phyloP scores from a whole-genome alignment of 2,888 invertebrate species.

The Esperia sulphurella region DNA sequence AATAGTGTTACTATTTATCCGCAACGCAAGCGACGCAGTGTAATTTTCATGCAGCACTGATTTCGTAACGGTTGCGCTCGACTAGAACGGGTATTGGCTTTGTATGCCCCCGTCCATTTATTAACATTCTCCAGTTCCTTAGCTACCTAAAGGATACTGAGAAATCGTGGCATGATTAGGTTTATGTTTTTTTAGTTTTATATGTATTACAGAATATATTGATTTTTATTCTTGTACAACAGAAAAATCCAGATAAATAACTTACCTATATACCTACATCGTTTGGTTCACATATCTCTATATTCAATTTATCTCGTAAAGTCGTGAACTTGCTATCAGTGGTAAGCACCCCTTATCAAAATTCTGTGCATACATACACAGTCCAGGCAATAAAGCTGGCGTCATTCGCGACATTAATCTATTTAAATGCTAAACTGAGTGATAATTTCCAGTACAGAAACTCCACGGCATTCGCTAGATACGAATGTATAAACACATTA shows the following conservation, averaged over 20 bases:
- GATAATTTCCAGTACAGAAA: slow-evolving; percentile 53
- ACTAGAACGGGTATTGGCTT: slow-evolving; percentile 74
- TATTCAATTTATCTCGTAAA: slow-evolving; percentile 70
- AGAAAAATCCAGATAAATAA: slow-evolving; percentile 6
- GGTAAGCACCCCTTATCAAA: slow-evolving; percentile 67
- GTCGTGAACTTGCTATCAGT: slow-evolving; percentile 66
- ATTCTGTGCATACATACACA: slow-evolving; percentile 35
- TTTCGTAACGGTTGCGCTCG: slow-evolving; percentile 77
- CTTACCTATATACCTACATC: neutral
- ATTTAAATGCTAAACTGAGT: slow-evolving; percentile 39
- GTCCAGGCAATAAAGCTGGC: slow-evolving; percentile 41
- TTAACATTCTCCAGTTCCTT: slow-evolving; percentile 42
- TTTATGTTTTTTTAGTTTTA: too few species aligned
- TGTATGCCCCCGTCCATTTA: slow-evolving; percentile 53
- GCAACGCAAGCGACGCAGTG: slow-evolving; percentile 32
- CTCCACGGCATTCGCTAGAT: slow-evolving; percentile 50
- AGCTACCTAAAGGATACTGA: neutral
- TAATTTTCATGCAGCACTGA: slow-evolving; percentile 74
- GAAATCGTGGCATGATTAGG: neutral
- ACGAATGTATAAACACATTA: slow-evolving; percentile 67
- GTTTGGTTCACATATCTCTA: slow-evolving; percentile 45
- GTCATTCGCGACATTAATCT: slow-evolving; percentile 45
- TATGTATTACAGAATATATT: too few species aligned
- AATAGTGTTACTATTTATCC: slow-evolving; percentile 2
- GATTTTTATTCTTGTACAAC: too few species aligned